A percentile compares a stretch with the other conserved stretches of the same genome.
These are phyloP conservation scores for Enteromius fasciolatus DNA, from an alignment of 2,797 vertebrate species.

Conservation along the genomic window DNA sequence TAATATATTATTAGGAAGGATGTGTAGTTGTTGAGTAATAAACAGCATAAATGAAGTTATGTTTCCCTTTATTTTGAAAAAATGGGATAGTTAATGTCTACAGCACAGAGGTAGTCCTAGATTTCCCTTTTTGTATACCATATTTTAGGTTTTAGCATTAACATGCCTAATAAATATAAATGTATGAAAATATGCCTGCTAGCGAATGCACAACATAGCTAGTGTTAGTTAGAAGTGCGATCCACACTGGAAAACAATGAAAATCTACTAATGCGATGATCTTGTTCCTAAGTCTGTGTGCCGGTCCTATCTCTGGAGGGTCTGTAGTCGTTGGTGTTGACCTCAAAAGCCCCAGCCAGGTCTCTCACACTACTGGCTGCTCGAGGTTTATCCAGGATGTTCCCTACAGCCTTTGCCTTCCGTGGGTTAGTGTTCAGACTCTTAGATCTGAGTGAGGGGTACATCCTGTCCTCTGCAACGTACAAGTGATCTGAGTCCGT, in stretches of 20 bases:
- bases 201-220: not conserved
- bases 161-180: not conserved
- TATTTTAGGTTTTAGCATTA: not conserved
- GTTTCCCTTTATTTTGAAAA: not conserved
- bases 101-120: not conserved
- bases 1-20: not conserved
- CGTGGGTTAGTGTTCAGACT: constrained; percentile 84
- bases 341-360: constrained; percentile 71
- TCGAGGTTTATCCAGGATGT: constrained; percentile 71
- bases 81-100: not conserved
- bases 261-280: not conserved
- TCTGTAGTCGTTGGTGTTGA: constrained; percentile 62
- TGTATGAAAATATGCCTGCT: not conserved
- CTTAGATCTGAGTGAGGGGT: constrained; percentile 83
- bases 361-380: constrained; percentile 81
- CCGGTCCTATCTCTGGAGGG: constrained; percentile 9
- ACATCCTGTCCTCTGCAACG: constrained; percentile 74
- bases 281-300: constrained; percentile 8
- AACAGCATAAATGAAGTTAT: not conserved
- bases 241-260: not conserved
- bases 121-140: not conserved
- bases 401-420: constrained; percentile 67
- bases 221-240: not conserved
- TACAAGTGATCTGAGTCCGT: constrained; percentile 67
- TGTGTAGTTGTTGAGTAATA: not conserved